Conservation (phyloP, 53 echinoderm and acorn worm species). For the Paelopatides confundens region DNA sequence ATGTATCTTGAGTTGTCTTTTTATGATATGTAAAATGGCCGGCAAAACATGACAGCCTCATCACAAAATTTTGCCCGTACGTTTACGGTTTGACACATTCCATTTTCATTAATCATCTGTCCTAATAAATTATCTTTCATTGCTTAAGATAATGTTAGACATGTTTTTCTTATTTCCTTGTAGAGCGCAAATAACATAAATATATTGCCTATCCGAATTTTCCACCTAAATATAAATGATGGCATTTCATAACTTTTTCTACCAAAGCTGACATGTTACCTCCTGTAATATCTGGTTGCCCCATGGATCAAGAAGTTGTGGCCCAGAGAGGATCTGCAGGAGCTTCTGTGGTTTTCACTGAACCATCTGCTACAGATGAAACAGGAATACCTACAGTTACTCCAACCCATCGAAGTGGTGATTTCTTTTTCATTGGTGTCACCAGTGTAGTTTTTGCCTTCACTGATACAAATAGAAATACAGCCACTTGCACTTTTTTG, state of each 20-base stretch:
- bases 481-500: not conserved
- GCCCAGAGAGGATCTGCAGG: conserved; percentile 15
- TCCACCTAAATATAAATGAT: too few relatives aligned
- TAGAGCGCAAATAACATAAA: too few relatives aligned
- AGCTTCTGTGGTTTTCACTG: not conserved
- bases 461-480: not conserved
- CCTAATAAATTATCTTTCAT: too few relatives aligned
- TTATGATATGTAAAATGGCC: too few relatives aligned
- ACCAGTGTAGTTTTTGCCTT: conserved; percentile 12
- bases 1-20: too few relatives aligned
- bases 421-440: conserved; percentile 20
- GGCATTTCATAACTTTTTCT: not conserved
- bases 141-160: too few relatives aligned
- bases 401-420: conserved; percentile 5
- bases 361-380: conserved; percentile 31
- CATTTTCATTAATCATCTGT: too few relatives aligned
- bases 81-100: too few relatives aligned
- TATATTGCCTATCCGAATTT: too few relatives aligned
- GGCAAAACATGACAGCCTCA: too few relatives aligned
- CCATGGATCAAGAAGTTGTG: not conserved
- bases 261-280: not conserved
- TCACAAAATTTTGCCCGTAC: too few relatives aligned
- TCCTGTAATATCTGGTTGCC: conserved; percentile 4
- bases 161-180: too few relatives aligned
- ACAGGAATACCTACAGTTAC: not conserved